phyloP scores from a whole-genome alignment of 2,888 invertebrate species.

The Drosophila tripunctata region DNA sequence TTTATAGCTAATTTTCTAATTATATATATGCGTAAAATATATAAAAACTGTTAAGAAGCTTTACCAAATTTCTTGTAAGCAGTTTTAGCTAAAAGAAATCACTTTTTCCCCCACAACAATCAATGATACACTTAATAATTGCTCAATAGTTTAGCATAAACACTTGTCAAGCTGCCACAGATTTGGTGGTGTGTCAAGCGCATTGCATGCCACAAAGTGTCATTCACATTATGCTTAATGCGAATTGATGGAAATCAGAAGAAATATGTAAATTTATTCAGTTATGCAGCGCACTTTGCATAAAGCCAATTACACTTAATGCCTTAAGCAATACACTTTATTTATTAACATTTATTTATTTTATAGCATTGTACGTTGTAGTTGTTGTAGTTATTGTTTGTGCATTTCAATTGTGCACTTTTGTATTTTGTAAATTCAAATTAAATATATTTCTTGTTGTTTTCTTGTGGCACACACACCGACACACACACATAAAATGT shows the following conservation, averaged over 20 bases:
- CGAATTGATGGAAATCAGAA: background rate
- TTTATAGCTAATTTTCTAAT: too few species aligned
- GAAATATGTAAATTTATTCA: background rate
- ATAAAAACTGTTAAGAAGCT: too few species aligned
- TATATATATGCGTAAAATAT: too few species aligned
- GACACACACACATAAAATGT: too few species aligned
- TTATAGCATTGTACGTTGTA: background rate
- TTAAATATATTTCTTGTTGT: constrained; percentile 15
- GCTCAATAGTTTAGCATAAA: constrained; percentile 21
- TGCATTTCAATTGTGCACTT: background rate
- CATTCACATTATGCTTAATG: constrained; percentile 12
- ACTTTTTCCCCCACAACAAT: too few species aligned
- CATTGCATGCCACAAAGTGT: constrained; percentile 6
- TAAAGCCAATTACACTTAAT: background rate
- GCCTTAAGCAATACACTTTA: background rate
- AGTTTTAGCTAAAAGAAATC: too few species aligned
- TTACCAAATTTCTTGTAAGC: too few species aligned
- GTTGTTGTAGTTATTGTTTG: background rate
- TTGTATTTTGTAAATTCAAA: background rate
- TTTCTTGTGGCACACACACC: constrained; percentile 16
- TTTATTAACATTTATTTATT: too few species aligned
- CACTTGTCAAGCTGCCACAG: constrained; percentile 33
- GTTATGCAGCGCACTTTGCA: constrained; percentile 6
- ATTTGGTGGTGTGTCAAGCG: background rate
- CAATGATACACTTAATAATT: background rate